Conservation (phyloP, 2,113 vertebrate species). For the Pitta sordida region DNA sequence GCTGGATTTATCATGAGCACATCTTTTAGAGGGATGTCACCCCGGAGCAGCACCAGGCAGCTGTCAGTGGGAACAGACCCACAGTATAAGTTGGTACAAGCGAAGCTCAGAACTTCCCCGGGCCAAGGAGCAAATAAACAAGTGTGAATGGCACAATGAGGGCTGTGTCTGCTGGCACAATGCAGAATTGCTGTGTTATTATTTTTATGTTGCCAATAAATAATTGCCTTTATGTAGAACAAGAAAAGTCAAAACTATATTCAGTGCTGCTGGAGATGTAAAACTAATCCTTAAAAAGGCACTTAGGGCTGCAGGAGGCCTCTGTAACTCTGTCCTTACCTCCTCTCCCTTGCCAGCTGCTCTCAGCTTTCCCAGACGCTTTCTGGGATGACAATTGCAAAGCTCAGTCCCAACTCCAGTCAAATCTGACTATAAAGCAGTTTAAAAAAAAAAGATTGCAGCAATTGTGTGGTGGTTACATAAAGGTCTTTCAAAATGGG, state of each 20-base stretch:
- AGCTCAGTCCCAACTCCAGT: not conserved
- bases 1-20: not conserved
- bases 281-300: constrained; percentile 3
- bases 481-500: not conserved
- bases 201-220: constrained; percentile 34
- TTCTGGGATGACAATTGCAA: not conserved
- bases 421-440: not conserved
- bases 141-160: constrained; percentile 69
- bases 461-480: not conserved
- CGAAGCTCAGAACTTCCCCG: constrained; percentile 3
- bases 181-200: constrained; percentile 57
- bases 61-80: not conserved
- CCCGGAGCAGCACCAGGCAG: not conserved
- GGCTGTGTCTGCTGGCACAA: constrained; percentile 69
- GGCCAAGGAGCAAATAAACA: constrained; percentile 67
- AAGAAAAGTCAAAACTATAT: constrained; percentile 33
- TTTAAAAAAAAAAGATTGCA: not conserved
- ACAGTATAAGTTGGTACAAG: not conserved
- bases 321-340: not conserved
- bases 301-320: not conserved
- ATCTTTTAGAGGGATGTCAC: not conserved
- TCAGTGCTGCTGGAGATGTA: constrained; percentile 31
- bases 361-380: not conserved
- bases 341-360: not conserved
- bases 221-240: constrained; percentile 52